A percentile compares a stretch with the other conserved stretches of the same genome.
These are phyloP conservation scores for Bolinopsis microptera DNA, from an alignment of 37 sponge, comb jelly and placozoan species.

Conservation along the genomic window DNA sequence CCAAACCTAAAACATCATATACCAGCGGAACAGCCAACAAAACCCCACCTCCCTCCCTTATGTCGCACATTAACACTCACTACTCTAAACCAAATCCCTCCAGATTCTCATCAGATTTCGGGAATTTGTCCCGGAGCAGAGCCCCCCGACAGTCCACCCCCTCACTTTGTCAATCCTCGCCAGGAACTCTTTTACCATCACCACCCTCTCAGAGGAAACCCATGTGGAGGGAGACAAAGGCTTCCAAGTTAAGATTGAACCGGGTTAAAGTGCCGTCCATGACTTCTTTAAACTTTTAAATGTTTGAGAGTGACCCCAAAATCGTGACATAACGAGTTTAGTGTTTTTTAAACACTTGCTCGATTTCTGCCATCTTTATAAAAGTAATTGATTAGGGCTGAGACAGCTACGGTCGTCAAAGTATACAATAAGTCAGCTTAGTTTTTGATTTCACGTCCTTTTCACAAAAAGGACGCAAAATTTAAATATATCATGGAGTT, in stretches of 20 bases:
- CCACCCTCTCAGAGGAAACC: background rate
- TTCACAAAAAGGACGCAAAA: too few relatives aligned
- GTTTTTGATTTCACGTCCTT: too few relatives aligned
- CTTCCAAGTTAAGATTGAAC: constrained; percentile 7
- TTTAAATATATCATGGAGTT: too few relatives aligned
- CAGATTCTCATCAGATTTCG: background rate
- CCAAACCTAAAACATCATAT: background rate
- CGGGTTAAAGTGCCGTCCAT: constrained; percentile 14
- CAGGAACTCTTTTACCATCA: background rate
- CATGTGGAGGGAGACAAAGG: constrained; percentile 3
- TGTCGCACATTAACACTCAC: constrained; percentile 9
- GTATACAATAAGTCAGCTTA: too few relatives aligned
- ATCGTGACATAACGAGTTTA: too few relatives aligned
- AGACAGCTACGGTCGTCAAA: too few relatives aligned
- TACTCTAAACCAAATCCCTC: background rate
- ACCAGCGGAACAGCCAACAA: background rate
- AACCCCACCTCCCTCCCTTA: background rate
- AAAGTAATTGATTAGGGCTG: too few relatives aligned
- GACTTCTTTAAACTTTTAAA: background rate
- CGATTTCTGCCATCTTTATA: too few relatives aligned
- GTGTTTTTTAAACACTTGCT: too few relatives aligned
- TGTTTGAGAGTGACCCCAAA: too few relatives aligned
- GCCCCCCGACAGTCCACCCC: constrained; percentile 1
- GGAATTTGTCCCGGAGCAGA: background rate
- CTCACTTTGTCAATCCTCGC: background rate